phyloP scores from a whole-genome alignment of 2,797 vertebrate species.

The Oreochromis mossambicus region DNA sequence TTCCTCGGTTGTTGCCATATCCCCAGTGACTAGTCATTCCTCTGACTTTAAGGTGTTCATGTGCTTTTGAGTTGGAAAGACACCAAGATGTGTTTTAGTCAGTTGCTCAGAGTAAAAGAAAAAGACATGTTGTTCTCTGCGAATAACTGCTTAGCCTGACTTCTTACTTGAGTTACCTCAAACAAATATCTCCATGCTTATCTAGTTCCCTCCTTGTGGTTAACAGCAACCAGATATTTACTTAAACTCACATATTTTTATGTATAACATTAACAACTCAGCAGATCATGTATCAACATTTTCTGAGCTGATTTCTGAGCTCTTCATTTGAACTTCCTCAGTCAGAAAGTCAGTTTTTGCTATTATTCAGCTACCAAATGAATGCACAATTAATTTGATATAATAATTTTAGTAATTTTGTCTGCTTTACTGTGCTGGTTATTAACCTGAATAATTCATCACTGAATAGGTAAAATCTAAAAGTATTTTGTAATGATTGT shows the following conservation, averaged over 20 bases:
- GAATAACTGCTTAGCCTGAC: neutral
- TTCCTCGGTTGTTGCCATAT: neutral
- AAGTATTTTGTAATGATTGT: neutral
- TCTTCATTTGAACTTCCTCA: neutral
- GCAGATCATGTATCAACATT: rapidly evolving
- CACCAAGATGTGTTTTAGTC: neutral
- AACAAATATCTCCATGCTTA: neutral
- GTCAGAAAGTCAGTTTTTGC: neutral
- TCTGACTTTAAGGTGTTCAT: neutral
- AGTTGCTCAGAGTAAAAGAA: neutral
- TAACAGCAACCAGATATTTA: neutral
- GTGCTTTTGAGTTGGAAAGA: neutral
- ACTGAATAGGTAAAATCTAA: neutral
- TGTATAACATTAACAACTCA: neutral
- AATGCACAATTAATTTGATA: neutral
- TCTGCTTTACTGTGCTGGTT: neutral
- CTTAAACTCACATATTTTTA: neutral
- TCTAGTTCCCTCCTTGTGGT: neutral
- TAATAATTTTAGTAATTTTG: neutral
- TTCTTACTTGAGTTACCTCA: neutral
- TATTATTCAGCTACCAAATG: neutral
- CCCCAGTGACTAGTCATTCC: neutral
- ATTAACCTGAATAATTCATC: neutral
- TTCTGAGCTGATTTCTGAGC: neutral
- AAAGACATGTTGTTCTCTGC: rapidly evolving